A percentile compares a stretch with the other conserved stretches of the same genome.
These are phyloP conservation scores for Podarcis lilfordi DNA, from an alignment of 2,797 vertebrate genomes.

Conservation along the genomic window DNA sequence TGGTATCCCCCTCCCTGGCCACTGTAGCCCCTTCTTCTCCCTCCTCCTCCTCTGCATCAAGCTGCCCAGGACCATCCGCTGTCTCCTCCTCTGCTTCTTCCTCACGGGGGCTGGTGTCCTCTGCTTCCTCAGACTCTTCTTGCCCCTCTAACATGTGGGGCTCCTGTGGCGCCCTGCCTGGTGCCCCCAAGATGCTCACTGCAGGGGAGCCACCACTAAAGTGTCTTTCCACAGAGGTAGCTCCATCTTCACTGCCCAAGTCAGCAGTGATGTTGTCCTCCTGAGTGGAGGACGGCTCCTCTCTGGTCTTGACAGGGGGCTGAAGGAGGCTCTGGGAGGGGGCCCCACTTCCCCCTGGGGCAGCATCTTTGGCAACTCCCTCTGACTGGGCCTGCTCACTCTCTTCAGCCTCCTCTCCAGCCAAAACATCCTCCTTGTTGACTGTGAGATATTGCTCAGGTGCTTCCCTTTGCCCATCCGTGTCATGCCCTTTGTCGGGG, in stretches of 20 bases:
- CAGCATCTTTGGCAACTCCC: not conserved
- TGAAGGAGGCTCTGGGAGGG: not conserved
- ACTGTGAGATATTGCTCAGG: too few species aligned
- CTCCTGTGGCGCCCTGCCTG: constrained; percentile 2
- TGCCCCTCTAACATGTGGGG: constrained; percentile 18
- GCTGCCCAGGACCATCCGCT: not conserved
- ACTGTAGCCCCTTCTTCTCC: not conserved
- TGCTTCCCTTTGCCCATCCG: not conserved
- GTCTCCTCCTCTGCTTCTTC: constrained; percentile 7
- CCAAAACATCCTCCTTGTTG: not conserved
- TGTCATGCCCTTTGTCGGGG: not conserved
- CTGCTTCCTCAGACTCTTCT: not conserved
- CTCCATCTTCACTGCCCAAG: not conserved
- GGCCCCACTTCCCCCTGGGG: rapidly evolving
- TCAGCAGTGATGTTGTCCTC: not conserved
- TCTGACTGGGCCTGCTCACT: not conserved
- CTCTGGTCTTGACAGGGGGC: not conserved
- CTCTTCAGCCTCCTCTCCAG: not conserved
- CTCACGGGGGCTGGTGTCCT: not conserved
- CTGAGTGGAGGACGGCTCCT: not conserved
- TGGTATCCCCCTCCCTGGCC: not conserved
- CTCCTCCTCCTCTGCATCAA: not conserved
- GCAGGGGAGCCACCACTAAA: not conserved
- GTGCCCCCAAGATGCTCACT: constrained; percentile 21
- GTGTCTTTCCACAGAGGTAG: not conserved